Evolutionary conservation across 2,888 invertebrate genomes (phyloP), one percentile per base, ranked within the genome.

Genomic region (Phania funesta): DNA sequence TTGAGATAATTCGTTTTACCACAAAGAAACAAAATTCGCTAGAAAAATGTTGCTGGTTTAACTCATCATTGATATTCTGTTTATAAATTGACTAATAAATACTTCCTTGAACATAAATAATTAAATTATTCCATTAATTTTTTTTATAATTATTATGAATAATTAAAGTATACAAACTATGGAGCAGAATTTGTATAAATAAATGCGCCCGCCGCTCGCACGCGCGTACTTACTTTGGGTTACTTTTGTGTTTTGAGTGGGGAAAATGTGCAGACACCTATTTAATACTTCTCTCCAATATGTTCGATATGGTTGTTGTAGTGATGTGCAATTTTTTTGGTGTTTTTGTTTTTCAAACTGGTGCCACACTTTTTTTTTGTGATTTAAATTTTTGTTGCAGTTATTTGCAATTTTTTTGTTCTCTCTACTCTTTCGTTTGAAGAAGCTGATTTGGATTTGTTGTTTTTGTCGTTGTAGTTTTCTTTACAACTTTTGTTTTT

Each of bases 51-150:
- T 9, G 9, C 29, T 35, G 8, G 35, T 9, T 35, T n/a, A n/a
- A n/a, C n/a, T n/a, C n/a, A n/a, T n/a, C 26, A 74, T 74, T 74
- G 35, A 26, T 65, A 74, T 74, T 44, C 64, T 46, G 24, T 38
- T 54, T 26, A 22, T 9, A 52, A 8, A 9, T 56, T 35, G 1
- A 35, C 11, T 11, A 35, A 35, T 38, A 38, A 38, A 38, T 4
- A 75, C 56, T 65, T 75, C 74, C 74, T 60, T 41, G 41, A 73
- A 29, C 22, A 62, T 56, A 2, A 52, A 62, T 35, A 38, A 71
- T 58, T 24, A 5, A 20, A 6, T 38, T 18, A 70, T 50, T 50
- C 26, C 20, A 38, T n/a, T n/a, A n/a, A n/a, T n/a, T n/a, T n/a
- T n/a, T n/a, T n/a, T n/a, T n/a, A 35, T 71, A 48, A 13, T 20